A percentile compares a stretch with the other conserved stretches of the same genome.
Conservation (phyloP, 2,888 invertebrate species). For the Amphipoea lucens region DNA sequence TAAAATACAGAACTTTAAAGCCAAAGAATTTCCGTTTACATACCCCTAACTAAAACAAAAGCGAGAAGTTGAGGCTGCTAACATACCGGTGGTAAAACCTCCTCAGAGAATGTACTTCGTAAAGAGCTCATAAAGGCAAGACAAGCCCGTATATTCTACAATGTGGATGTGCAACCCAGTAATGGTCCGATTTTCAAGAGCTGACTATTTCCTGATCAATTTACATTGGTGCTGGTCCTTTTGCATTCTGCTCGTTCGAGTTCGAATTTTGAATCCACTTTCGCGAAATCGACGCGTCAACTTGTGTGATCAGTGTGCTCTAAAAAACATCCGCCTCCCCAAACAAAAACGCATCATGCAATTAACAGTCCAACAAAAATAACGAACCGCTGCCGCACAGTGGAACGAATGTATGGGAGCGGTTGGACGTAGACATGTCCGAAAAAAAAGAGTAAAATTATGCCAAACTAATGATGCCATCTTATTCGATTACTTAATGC, state of each 20-base stretch:
- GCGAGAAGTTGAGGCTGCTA: constrained; percentile 20
- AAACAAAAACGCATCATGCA: constrained; percentile 56
- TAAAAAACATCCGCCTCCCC: constrained; percentile 41
- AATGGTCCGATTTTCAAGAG: constrained; percentile 2
- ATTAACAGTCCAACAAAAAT: constrained; percentile 53
- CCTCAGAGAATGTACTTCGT: background rate
- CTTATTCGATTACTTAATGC: too few relatives aligned
- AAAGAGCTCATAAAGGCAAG: constrained; percentile 31
- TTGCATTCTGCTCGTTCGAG: background rate
- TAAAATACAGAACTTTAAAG: constrained; percentile 1
- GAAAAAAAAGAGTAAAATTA: too few relatives aligned
- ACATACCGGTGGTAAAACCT: constrained; percentile 27
- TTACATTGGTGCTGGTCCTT: constrained; percentile 13
- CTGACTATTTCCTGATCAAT: constrained; percentile 14
- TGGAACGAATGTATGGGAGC: too few relatives aligned
- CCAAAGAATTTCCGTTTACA: constrained; percentile 23
- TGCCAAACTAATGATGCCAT: too few relatives aligned
- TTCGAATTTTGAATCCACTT: constrained; percentile 33
- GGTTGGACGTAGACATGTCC: too few relatives aligned
- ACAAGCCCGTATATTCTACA: constrained; percentile 18
- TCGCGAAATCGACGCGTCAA: constrained; percentile 41
- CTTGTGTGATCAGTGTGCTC: constrained; percentile 43
- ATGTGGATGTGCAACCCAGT: constrained; percentile 3
- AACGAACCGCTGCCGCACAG: constrained; percentile 41
- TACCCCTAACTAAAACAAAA: constrained; percentile 23